Base-by-base conservation (phyloP, 2,888 invertebrate genomes). In the Philonicus albiceps region DNA sequence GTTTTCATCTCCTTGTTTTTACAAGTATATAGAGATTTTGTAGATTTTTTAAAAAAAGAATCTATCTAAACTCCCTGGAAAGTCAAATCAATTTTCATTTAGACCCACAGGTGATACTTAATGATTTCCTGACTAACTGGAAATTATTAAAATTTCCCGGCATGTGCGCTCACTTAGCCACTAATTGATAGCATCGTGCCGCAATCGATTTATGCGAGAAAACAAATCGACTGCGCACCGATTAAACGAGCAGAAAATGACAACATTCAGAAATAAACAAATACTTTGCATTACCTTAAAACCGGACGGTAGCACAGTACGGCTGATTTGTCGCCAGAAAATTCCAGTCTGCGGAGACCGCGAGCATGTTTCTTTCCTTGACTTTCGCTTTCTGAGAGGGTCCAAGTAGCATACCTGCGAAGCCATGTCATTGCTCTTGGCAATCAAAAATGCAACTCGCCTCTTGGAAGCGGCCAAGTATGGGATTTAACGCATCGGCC, bases 391-490 rank as follows among this genome's bases (percentile, higher is more conserved):
- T 84, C 73, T 43, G 27, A n/a, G 8, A 5, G 19, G 19, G 8
- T 78, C 1, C 78, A n/a, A 27, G 13, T 64, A 6, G 22, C 81
- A 19, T 37, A 30, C 5, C 31, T 37, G 30, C 19, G 55, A 13
- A 37, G n/a, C 72, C 72, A 27, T 84, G 84, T 72, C 84, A 84
- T 84, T 84, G 84, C 84, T 84, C 84, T 84, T 84, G 84, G 84
- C 84, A 73, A 84, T 84, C 84, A 84, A 84, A 84, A 84, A 84
- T 84, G 84, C 84, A 72, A 49, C 84, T 73, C 72, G 30, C 72
- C 40, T 43, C 84, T 43, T 27, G 55, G 19, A n/a, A n/a, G 4
- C 55, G 84, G 73, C 40, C 34, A 64, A 64, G 64, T 64, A 27
- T 11, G 64, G 64, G 11, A 27, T 72, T 84, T 72, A 73, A 72